phyloP scores from a whole-genome alignment of 2,888 invertebrate species.

The Polyploca ridens region DNA sequence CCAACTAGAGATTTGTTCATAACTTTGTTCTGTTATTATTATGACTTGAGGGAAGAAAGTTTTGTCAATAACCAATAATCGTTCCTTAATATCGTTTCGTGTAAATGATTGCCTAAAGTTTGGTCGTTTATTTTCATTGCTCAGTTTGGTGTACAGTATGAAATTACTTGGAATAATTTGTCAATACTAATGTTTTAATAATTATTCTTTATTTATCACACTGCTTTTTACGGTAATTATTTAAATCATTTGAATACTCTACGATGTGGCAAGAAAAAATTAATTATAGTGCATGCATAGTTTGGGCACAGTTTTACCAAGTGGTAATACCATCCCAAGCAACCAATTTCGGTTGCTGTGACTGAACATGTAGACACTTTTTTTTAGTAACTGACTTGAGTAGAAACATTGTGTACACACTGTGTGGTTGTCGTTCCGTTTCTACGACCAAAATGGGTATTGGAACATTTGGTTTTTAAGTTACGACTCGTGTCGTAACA shows the following conservation, averaged over 20 bases:
- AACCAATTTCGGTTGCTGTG: no score
- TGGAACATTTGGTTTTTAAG: no score
- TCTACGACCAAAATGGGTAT: no score
- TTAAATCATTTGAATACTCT: background rate
- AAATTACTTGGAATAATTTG: background rate
- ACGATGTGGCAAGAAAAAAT: no score
- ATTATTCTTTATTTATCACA: background rate
- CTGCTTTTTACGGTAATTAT: background rate
- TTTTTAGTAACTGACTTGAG: no score
- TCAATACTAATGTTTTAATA: background rate
- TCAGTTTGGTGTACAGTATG: slow-evolving; percentile 33
- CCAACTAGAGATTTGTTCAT: slow-evolving; percentile 31
- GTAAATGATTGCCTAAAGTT: slow-evolving; percentile 58
- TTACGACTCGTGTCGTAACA: no score
- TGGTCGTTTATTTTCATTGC: slow-evolving; percentile 51
- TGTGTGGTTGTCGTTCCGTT: no score
- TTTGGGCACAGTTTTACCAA: no score
- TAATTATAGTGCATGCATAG: no score
- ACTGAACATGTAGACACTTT: no score
- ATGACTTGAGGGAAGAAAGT: slow-evolving; percentile 52
- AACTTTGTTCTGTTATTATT: slow-evolving; percentile 41
- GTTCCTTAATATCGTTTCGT: slow-evolving; percentile 53
- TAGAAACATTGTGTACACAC: no score
- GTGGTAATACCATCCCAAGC: no score
- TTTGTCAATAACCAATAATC: slow-evolving; percentile 60